Percentiles rank a stretch among this genome's conserved stretches.
Conservation (phyloP, 2,113 vertebrate species). For the Megaptera novaeangliae region DNA sequence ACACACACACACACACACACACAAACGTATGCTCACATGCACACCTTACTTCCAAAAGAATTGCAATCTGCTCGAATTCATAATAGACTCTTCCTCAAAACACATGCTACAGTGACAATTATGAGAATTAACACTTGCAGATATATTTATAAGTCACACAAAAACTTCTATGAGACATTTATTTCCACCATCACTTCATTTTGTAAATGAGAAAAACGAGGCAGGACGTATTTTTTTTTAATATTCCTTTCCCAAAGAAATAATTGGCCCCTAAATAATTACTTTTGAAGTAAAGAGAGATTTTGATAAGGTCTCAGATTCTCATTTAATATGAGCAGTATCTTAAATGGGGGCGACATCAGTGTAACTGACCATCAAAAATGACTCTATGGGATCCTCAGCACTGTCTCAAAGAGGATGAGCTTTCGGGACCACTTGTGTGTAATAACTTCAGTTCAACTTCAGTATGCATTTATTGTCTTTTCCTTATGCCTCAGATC, state of each 20-base stretch:
- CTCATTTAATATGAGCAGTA: neutral
- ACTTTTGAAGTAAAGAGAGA: neutral
- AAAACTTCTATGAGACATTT: neutral
- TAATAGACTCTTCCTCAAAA: neutral
- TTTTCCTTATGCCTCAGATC: conserved; percentile 28
- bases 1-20: neutral
- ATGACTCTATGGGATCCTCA: neutral
- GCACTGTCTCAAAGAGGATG: neutral
- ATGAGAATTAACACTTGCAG: neutral
- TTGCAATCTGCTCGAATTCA: neutral
- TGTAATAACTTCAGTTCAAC: accelerated
- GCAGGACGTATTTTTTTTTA: neutral
- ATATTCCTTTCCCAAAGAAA: neutral
- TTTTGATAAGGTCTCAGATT: neutral
- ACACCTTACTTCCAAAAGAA: neutral
- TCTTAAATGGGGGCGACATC: neutral
- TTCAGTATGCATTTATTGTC: neutral
- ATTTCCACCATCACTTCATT: neutral
- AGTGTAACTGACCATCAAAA: neutral
- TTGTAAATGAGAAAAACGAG: neutral
- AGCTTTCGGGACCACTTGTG: accelerated
- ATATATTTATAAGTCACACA: neutral
- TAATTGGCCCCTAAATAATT: neutral
- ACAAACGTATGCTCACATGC: neutral
- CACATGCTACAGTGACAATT: neutral